Evolutionary conservation across 2,888 invertebrate species (phyloP).

Genomic region (Monochamus alternatus): DNA sequence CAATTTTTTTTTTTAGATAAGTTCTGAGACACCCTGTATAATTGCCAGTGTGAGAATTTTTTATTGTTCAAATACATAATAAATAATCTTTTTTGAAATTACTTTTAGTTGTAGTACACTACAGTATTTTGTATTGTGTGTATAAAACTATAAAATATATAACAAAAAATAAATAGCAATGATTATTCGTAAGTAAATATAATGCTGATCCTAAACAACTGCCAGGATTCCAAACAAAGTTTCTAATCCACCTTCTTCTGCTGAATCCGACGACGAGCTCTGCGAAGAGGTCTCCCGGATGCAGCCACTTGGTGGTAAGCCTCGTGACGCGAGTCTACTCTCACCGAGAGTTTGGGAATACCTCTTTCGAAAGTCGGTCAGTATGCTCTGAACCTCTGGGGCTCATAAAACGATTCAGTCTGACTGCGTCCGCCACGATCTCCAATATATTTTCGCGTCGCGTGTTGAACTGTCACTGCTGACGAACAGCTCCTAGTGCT

Average conservation of each 20-base stretch:
- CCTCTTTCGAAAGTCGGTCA: slow-evolving; percentile 67
- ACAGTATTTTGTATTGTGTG: no score
- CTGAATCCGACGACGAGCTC: slow-evolving; percentile 26
- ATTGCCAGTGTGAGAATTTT: no score
- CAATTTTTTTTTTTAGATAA: no score
- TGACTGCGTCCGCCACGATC: slow-evolving; percentile 41
- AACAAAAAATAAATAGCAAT: no score
- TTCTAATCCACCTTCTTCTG: slow-evolving; percentile 12
- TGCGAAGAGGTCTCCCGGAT: slow-evolving; percentile 59
- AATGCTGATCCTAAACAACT: no score
- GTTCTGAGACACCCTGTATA: no score
- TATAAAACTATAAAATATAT: no score
- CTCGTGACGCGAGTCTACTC: slow-evolving; percentile 60
- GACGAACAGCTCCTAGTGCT: not conserved
- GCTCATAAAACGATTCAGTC: slow-evolving; percentile 40
- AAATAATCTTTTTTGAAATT: no score
- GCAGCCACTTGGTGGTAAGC: slow-evolving; percentile 58
- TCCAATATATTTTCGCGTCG: slow-evolving; percentile 15
- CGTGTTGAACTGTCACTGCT: not conserved
- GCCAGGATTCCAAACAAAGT: no score
- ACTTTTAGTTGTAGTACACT: no score
- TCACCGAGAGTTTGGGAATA: slow-evolving; percentile 63
- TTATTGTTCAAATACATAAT: no score
- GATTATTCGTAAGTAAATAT: no score
- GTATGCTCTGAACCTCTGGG: slow-evolving; percentile 58